phyloP scores from a whole-genome alignment of 2,113 vertebrate species.

The Engystomops pustulosus region DNA sequence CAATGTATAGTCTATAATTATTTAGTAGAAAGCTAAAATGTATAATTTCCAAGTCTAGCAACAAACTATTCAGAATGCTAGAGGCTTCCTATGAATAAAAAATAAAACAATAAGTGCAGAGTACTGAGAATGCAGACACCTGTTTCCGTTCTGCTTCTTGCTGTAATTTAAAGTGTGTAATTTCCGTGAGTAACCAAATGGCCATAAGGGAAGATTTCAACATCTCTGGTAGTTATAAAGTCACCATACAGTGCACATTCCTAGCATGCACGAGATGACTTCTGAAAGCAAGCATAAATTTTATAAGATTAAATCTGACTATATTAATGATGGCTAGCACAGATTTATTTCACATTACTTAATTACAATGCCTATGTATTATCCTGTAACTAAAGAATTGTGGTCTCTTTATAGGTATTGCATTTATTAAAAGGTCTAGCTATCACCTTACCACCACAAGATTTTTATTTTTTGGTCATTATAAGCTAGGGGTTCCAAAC shows the following conservation, averaged over 20 bases:
- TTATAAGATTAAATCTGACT: no score
- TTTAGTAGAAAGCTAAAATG: background rate
- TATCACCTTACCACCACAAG: no score
- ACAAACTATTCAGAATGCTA: background rate
- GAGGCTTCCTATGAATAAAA: background rate
- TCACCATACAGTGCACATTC: conserved; percentile 10
- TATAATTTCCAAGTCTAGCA: background rate
- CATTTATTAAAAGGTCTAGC: no score
- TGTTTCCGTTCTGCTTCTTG: background rate
- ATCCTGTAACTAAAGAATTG: no score
- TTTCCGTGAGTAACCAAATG: conserved; percentile 13
- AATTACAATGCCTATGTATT: no score
- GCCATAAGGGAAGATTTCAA: conserved; percentile 1
- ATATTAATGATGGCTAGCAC: no score
- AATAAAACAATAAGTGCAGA: background rate
- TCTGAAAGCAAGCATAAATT: background rate
- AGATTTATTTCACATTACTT: background rate
- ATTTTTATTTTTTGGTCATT: no score
- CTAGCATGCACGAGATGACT: background rate
- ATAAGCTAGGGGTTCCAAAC: no score
- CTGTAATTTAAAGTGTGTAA: conserved; percentile 1
- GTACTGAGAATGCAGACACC: background rate
- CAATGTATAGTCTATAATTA: no score
- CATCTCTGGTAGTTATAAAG: background rate
- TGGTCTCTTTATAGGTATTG: no score